Evolutionary conservation across 2,888 invertebrate genomes (phyloP).

Genomic region (Meghimatium bilineatum): DNA sequence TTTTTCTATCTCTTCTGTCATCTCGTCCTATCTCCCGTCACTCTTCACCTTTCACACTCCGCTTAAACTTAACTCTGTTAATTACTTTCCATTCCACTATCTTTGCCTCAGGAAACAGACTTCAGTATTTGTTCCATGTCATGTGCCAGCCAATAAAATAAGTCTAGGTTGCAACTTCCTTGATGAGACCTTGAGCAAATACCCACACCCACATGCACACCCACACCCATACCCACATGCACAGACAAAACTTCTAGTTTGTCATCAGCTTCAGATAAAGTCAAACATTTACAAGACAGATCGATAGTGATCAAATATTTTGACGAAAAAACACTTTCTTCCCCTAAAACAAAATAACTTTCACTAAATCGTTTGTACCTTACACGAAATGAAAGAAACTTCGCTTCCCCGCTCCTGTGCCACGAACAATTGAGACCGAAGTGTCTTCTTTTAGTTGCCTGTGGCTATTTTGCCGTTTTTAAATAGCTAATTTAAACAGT

Average conservation of each 20-base stretch:
- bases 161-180: not conserved
- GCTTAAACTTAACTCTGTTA: not conserved
- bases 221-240: not conserved
- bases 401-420: not conserved
- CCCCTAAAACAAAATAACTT: not conserved
- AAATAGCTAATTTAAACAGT: slow-evolving; percentile 17
- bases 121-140: not conserved
- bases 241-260: too few relatives aligned
- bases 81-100: not conserved
- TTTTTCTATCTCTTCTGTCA: not conserved
- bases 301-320: not conserved
- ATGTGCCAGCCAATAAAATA: not conserved
- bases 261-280: not conserved
- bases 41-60: not conserved
- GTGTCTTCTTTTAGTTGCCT: not conserved
- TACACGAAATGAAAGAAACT: not conserved
- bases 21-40: not conserved
- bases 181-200: not conserved
- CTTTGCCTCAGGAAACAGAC: not conserved
- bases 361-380: not conserved
- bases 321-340: not conserved
- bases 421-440: not conserved
- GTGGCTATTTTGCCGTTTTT: not conserved
- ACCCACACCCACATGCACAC: not conserved
- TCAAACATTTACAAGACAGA: not conserved